Evolutionary conservation across 2,797 vertebrate genomes (phyloP).

Genomic region (Aphelocoma californica): DNA sequence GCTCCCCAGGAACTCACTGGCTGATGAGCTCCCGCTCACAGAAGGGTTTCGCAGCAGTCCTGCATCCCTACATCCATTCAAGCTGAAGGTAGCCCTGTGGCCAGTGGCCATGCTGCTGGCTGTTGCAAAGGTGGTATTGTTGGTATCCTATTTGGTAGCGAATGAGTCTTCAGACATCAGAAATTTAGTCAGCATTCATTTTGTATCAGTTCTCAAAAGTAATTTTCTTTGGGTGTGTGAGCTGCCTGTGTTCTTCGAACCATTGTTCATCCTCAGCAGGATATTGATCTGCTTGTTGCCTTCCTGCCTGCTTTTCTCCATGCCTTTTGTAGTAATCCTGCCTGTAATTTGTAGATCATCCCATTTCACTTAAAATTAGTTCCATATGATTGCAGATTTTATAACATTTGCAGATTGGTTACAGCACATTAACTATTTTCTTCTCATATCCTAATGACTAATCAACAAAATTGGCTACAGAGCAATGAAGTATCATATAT

Average conservation of each 20-base stretch:
- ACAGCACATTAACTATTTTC: slow-evolving; percentile 8
- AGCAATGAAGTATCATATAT: not conserved
- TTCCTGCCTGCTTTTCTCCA: not conserved
- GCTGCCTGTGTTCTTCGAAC: not conserved
- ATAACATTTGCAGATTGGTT: slow-evolving; percentile 21
- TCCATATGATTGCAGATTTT: slow-evolving; percentile 8
- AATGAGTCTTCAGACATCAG: not conserved
- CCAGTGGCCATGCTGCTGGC: not conserved
- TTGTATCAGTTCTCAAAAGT: not conserved
- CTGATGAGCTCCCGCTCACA: accelerated
- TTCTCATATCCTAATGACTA: not conserved
- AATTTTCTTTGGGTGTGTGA: not conserved
- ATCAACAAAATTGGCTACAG: not conserved
- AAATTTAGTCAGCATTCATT: not conserved
- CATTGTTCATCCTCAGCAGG: not conserved
- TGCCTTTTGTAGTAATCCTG: not conserved
- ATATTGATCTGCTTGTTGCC: not conserved
- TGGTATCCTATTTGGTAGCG: not conserved
- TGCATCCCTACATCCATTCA: accelerated
- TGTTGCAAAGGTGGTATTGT: not conserved
- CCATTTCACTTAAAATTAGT: slow-evolving; percentile 15
- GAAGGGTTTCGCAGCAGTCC: not conserved
- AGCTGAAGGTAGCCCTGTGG: not conserved
- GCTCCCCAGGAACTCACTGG: not conserved
- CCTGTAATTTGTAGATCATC: not conserved